Evolutionary conservation across 1,140 invertebrate species (phyloP).

Genomic region (Lineus longissimus): DNA sequence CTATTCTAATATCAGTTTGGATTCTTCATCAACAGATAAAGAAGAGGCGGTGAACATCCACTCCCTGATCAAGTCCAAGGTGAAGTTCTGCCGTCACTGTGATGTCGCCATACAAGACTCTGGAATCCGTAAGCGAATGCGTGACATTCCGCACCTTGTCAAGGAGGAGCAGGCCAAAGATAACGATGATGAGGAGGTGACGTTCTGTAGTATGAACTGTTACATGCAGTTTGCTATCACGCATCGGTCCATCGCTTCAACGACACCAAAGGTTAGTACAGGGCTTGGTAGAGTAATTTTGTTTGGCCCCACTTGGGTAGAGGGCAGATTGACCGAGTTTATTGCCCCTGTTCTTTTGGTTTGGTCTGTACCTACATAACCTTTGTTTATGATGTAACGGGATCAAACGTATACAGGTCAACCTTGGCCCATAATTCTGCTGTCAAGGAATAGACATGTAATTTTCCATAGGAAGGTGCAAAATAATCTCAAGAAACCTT

Average conservation of each 20-base stretch:
- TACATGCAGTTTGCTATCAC: conserved; percentile 75
- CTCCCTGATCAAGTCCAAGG: conserved; percentile 77
- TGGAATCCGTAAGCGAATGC: conserved; percentile 72
- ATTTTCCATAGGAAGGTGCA: too few species aligned
- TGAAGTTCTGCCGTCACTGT: conserved; percentile 87
- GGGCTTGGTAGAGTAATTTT: too few species aligned
- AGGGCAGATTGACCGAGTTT: too few species aligned
- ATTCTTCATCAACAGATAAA: conserved; percentile 38
- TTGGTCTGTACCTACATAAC: too few species aligned
- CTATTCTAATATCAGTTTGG: too few species aligned
- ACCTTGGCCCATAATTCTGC: too few species aligned
- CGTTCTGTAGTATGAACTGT: conserved; percentile 79
- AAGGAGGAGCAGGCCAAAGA: conserved; percentile 49
- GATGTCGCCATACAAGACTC: conserved; percentile 79
- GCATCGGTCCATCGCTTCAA: conserved; percentile 56
- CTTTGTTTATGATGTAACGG: too few species aligned
- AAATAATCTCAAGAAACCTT: too few species aligned
- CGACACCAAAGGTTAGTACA: conserved; percentile 25
- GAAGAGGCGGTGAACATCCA: conserved; percentile 69
- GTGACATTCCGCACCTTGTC: conserved; percentile 64
- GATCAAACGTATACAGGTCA: too few species aligned
- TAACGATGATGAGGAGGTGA: conserved; percentile 51
- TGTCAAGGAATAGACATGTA: too few species aligned
- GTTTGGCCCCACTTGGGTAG: too few species aligned
- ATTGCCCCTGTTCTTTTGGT: too few species aligned